Evolutionary conservation across 2,113 vertebrate species (phyloP).

Genomic region (Morone chrysops): DNA sequence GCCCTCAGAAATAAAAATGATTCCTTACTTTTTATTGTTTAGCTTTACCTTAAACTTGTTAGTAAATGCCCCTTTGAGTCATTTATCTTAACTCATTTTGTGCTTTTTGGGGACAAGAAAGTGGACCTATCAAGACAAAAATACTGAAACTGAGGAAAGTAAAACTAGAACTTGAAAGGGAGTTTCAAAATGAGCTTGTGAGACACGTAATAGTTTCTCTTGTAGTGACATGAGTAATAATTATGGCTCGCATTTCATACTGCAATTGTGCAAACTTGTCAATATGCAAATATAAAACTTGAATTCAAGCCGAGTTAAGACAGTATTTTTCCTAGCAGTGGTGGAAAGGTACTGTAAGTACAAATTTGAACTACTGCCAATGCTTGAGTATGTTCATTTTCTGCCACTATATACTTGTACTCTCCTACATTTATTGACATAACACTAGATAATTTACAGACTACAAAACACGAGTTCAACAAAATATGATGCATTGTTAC

Average conservation of each 20-base stretch:
- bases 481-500: neutral
- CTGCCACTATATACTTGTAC: neutral
- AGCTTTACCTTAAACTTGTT: neutral
- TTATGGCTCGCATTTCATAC: neutral
- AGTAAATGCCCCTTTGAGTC: neutral
- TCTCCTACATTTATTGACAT: neutral
- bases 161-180: neutral
- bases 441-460: neutral
- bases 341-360: neutral
- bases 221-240: neutral
- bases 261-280: conserved; percentile 13
- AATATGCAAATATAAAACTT: neutral
- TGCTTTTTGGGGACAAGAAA: neutral
- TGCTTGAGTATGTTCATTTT: neutral
- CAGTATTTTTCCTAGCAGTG: neutral
- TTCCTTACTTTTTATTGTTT: too few species aligned
- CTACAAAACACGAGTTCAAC: neutral
- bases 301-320: neutral
- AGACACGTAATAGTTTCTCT: neutral
- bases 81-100: neutral
- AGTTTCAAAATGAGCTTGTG: neutral
- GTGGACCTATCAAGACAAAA: neutral
- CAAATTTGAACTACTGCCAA: neutral
- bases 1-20: too few species aligned
- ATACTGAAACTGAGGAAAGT: neutral